These are phyloP conservation scores for Distichodus sexfasciatus DNA, from an alignment of 2,797 vertebrate species.

Conservation along the genomic window DNA sequence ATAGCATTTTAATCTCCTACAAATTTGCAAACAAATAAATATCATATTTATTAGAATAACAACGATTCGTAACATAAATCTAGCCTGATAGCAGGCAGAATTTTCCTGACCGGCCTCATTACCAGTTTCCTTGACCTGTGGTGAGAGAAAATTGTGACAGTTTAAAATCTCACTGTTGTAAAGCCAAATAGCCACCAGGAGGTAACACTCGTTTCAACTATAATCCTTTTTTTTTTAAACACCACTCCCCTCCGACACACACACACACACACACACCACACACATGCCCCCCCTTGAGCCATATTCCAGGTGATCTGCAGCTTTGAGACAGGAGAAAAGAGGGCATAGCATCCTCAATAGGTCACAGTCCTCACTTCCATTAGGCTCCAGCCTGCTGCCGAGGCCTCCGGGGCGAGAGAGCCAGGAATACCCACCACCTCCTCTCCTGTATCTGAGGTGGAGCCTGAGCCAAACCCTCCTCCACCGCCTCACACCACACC, in stretches of 20 bases:
- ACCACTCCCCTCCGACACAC: slow-evolving; percentile 39
- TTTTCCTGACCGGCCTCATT: slow-evolving; percentile 51
- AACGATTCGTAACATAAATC: not conserved
- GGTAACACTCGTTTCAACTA: slow-evolving; percentile 80
- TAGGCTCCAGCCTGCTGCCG: slow-evolving; percentile 60
- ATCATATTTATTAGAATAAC: too few species aligned
- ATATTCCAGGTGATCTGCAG: slow-evolving; percentile 83
- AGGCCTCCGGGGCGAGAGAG: slow-evolving; percentile 55
- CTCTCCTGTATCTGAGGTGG: slow-evolving; percentile 63
- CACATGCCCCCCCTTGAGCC: slow-evolving; percentile 66
- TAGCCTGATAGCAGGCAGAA: slow-evolving; percentile 11
- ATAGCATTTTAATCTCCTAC: too few species aligned
- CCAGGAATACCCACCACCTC: slow-evolving; percentile 28
- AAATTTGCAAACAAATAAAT: too few species aligned
- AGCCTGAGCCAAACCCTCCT: too few species aligned
- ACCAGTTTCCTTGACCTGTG: slow-evolving; percentile 54
- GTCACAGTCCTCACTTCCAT: slow-evolving; percentile 76
- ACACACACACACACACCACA: slow-evolving; percentile 32
- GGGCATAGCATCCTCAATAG: slow-evolving; percentile 68
- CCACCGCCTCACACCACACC: too few species aligned
- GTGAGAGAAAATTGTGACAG: slow-evolving; percentile 69
- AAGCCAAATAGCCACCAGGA: slow-evolving; percentile 65
- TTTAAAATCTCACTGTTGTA: slow-evolving; percentile 71
- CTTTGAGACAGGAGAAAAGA: slow-evolving; percentile 69
- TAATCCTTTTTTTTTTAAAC: slow-evolving; percentile 54